Conservation (phyloP, 2,888 invertebrate species). For the Ischnus inquisitorius region DNA sequence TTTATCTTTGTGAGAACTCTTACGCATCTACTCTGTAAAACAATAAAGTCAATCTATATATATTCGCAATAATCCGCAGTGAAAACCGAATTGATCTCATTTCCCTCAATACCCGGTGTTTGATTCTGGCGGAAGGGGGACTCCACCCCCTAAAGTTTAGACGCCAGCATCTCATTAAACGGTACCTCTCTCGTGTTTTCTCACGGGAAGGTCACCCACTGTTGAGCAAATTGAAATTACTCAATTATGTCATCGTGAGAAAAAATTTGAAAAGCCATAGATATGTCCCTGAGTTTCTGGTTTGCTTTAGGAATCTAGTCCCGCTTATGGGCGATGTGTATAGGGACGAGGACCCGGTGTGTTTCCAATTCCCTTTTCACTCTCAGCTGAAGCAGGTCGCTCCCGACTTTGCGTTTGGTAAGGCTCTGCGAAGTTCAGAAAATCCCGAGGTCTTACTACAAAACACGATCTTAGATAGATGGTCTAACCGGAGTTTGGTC, state of each 20-base stretch:
- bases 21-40: no score
- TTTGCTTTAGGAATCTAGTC: neutral
- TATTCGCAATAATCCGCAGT: no score
- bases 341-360: neutral
- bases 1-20: no score
- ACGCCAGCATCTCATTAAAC: neutral
- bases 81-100: no score
- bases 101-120: no score
- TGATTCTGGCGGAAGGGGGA: constrained; percentile 3
- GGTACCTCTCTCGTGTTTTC: neutral
- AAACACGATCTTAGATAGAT: neutral
- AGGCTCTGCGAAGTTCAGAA: neutral
- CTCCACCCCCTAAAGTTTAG: constrained; percentile 14
- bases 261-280: neutral
- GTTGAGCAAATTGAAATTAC: neutral
- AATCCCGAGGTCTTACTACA: neutral
- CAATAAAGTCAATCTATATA: no score
- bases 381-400: neutral
- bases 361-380: neutral
- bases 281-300: neutral
- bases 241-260: neutral
- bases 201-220: neutral
- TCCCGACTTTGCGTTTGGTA: neutral
- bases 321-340: neutral
- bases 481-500: neutral